Base-by-base conservation (phyloP, 2,113 vertebrate genomes). In the Pterocles burchelli region DNA sequence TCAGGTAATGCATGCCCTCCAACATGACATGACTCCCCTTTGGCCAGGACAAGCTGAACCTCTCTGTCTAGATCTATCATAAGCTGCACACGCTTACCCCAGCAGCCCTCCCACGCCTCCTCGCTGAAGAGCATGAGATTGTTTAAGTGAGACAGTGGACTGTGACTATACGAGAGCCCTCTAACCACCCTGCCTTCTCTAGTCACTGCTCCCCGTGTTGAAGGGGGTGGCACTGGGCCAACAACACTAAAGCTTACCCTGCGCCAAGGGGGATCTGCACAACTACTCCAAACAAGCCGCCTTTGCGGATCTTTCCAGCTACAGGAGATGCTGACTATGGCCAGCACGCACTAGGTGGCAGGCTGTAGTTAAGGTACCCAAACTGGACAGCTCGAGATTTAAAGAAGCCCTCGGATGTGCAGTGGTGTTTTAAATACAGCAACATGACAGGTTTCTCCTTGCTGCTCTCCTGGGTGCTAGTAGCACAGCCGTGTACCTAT, bases 331-430 rank as follows among this genome's bases (percentile, higher is more conserved):
- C 63, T 41, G 73, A 11, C 70, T 89, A 9, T 1, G 2, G 52
- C 26, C 71, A 61, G 82, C 51, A 36, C 3, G 25, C 95, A 67
- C 96, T 97, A 96, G 96, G 76, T 95, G 92, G 95, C 93, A 97
- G 94, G 79, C 95, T 96, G 72, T n/a, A 91, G 85, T 88, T 83
- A 74, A 51, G 66, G 79, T 67, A 95, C 13, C 17, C 59, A 31
- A 19, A 55, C 29, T 11, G 29, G 62, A 38, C 0, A 4, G 57
- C 31, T 31, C 2, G 7, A 72, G 79, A 52, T 74, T 31, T 38
- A 45, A 65, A 62, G 81, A 52, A 88, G 43, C 66, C 20, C 70
- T 91, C 1, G 4, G 74, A 88, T 58, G 26, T 55, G 74, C 85
- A 82, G 78, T 2, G 58, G 33, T 91, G 91, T 91, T 89, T 93